Conservation (phyloP, 2,113 vertebrate genomes). For the Eulemur macaco region DNA sequence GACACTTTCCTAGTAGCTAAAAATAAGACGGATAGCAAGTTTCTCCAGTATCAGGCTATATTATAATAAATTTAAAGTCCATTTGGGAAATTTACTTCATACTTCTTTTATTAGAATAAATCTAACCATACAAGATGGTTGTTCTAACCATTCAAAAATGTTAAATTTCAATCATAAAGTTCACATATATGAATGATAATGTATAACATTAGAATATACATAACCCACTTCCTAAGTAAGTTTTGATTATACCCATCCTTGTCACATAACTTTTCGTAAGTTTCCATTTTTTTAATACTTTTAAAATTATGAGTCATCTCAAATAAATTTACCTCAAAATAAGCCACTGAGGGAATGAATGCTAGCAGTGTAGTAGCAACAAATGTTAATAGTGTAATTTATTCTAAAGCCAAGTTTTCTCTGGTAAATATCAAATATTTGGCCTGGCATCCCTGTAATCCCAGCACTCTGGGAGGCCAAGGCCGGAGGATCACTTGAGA, state of each 20-base stretch:
- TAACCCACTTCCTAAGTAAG: background rate
- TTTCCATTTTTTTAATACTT: slow-evolving; percentile 37
- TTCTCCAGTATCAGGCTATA: background rate
- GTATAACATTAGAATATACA: background rate
- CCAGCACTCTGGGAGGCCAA: too few relatives aligned
- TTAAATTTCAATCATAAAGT: background rate
- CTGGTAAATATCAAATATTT: slow-evolving; percentile 32
- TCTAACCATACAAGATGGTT: background rate
- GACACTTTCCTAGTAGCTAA: slow-evolving; percentile 29
- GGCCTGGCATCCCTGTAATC: too few relatives aligned
- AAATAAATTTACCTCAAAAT: background rate
- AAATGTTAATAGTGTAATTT: background rate
- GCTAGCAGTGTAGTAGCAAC: background rate
- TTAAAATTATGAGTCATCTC: slow-evolving; percentile 27
- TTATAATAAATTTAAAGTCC: background rate
- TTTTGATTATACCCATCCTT: background rate
- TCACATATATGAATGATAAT: background rate
- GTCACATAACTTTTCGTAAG: background rate
- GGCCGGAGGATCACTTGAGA: too few relatives aligned
- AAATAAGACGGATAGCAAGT: slow-evolving; percentile 41
- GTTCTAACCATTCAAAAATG: background rate
- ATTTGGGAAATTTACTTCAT: slow-evolving; percentile 20
- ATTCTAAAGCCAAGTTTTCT: slow-evolving; percentile 25
- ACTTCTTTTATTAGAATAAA: slow-evolving; percentile 33
- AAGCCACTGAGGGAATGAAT: background rate